Percentiles rank a stretch among this genome's conserved stretches.
phyloP scores from a whole-genome alignment of 35 echinoderm and acorn worm genomes.

The Lytechinus variegatus region DNA sequence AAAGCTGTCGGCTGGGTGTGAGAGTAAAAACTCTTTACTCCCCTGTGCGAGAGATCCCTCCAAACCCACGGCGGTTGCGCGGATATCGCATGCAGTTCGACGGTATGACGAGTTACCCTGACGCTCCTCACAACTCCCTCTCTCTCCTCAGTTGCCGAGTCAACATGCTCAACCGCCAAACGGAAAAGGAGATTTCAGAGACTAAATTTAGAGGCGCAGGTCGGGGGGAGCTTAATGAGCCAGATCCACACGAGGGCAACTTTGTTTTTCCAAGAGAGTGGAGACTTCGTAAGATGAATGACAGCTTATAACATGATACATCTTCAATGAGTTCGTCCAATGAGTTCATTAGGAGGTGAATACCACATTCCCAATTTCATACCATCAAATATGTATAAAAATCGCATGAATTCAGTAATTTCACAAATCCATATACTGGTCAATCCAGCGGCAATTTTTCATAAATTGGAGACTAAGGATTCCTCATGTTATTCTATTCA shows the following conservation, averaged over 20 bases:
- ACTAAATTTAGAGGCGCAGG: slow-evolving; percentile 2
- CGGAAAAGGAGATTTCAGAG: slow-evolving; percentile 1
- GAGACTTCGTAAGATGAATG: neutral
- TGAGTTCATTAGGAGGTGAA: neutral
- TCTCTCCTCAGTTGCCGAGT: neutral
- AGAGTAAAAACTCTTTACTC: neutral
- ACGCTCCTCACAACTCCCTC: neutral
- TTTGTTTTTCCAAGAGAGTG: neutral
- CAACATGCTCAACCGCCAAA: neutral
- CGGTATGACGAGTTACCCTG: neutral
- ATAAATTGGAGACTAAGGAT: too few relatives aligned
- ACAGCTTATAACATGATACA: neutral
- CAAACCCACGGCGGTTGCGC: neutral
- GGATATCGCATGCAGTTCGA: neutral
- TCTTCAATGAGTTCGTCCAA: neutral
- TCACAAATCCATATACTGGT: too few relatives aligned
- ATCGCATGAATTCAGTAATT: too few relatives aligned
- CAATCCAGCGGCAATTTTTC: too few relatives aligned
- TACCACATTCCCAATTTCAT: neutral
- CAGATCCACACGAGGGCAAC: neutral
- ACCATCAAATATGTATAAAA: too few relatives aligned
- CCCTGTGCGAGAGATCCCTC: neutral
- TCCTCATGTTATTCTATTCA: too few relatives aligned
- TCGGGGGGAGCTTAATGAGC: neutral
- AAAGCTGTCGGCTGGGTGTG: neutral